Base-by-base conservation (phyloP, 2,888 invertebrate species). In the Orthosia gothica region DNA sequence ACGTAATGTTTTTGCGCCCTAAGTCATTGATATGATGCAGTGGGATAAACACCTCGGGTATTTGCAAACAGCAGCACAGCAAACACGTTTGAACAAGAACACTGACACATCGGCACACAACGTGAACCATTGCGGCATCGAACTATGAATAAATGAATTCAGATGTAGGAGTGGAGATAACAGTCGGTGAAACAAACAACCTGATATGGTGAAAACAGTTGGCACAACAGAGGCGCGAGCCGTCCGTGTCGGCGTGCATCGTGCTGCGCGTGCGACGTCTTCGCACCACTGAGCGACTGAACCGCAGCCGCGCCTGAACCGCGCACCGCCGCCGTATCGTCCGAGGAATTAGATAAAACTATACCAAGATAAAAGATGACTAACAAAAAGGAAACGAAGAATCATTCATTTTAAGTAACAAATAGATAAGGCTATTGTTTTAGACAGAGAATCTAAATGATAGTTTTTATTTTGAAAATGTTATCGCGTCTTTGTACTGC, bases 321-420 rank as follows among this genome's bases (percentile, higher is more conserved):
- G 70, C 77, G 68, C 81, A 73, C 81, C 69, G 55, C 55, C 23
- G 55, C 81, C 78, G 82, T 92, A 91, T 91, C 91, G 82, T 82
- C 87, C 92, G 50, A 83, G 88, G 89, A 90, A 88, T 89, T 87
- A 91, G 92, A 93, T 94, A 94, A 92, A 87, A 83, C 85, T 79
- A 84, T 79, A 83, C 83, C 74, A 87, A 90, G 91, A 95, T 95
- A 95, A 95, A 93, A 90, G 76, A 91, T 94, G 93, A 94, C 92
- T 93, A 93, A 78, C 66, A 62, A 74, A 94, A 87, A 86, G 87
- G 89, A 89, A 89, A 89, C 87, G 73, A 83, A 86, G 84, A 89
- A 88, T 83, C 82, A 83, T 79, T 86, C 76, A 68, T 49, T 73
- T 79, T 73, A 70, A 84, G 79, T 86, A 79, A 80, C 81, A 32